A percentile compares a stretch with the other conserved stretches of the same genome.
Evolutionary conservation across 2,888 invertebrate genomes (phyloP).

Genomic region (Amphipoea lucens): DNA sequence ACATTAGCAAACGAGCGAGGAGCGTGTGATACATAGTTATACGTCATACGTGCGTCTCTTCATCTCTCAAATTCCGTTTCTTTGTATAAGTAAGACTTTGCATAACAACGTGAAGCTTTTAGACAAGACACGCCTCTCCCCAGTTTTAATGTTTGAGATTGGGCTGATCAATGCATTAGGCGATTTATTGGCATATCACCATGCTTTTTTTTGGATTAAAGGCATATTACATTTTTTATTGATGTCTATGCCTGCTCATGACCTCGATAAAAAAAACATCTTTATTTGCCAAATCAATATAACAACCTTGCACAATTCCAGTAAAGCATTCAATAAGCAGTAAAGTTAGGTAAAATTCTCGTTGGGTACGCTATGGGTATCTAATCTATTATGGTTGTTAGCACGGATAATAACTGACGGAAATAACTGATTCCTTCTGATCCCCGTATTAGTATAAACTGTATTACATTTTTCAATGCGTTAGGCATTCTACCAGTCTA

Average conservation of each 20-base stretch:
- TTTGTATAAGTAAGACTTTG: constrained; percentile 76
- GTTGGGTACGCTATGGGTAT: too few relatives aligned
- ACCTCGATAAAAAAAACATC: neutral
- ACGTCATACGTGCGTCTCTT: constrained; percentile 62
- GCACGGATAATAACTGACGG: too few relatives aligned
- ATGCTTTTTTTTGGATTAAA: constrained; percentile 17
- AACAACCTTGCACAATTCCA: too few relatives aligned
- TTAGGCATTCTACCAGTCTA: neutral
- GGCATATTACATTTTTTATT: neutral
- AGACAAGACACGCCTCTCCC: constrained; percentile 80
- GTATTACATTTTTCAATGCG: neutral
- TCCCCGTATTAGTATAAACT: too few relatives aligned
- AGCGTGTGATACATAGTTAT: neutral
- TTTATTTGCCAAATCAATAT: too few relatives aligned
- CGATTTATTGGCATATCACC: constrained; percentile 67
- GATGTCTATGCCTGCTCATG: neutral
- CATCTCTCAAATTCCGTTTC: constrained; percentile 76
- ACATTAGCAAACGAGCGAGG: neutral
- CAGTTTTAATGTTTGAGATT: constrained; percentile 76
- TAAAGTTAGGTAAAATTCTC: too few relatives aligned
- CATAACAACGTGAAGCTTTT: constrained; percentile 84
- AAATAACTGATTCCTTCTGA: too few relatives aligned
- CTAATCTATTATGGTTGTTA: too few relatives aligned
- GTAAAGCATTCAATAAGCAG: too few relatives aligned
- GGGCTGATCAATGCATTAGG: constrained; percentile 72